Percentiles rank a stretch among this genome's conserved stretches.
Evolutionary conservation across 1,140 invertebrate species (phyloP).

Genomic region (Lepidurus couesii): DNA sequence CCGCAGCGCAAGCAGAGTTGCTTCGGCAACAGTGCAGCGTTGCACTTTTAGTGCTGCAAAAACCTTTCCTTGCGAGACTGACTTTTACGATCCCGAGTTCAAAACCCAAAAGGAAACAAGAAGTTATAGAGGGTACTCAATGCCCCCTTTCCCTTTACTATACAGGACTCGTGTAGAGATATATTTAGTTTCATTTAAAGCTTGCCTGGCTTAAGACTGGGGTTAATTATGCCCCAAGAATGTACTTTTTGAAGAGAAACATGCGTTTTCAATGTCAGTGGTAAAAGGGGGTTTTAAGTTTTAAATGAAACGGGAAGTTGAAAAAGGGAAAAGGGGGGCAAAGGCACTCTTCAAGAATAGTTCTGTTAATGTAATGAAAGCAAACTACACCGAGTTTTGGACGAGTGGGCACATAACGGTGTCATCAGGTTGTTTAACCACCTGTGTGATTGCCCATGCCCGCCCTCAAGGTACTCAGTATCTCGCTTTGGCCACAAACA

Average conservation of each 20-base stretch:
- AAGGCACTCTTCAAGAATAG: background rate
- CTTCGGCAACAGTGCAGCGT: background rate
- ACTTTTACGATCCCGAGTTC: background rate
- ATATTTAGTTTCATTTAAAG: background rate
- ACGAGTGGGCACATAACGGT: background rate
- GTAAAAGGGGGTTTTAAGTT: background rate
- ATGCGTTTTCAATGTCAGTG: background rate
- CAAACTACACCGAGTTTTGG: background rate
- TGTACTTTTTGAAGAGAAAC: constrained; percentile 10
- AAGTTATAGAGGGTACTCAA: background rate
- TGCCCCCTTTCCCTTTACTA: background rate
- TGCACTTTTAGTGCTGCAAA: constrained; percentile 16
- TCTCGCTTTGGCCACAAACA: constrained; percentile 5
- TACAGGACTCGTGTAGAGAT: background rate
- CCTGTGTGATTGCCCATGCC: constrained; percentile 17
- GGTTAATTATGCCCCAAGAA: constrained; percentile 19
- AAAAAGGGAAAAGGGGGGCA: background rate
- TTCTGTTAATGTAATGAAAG: background rate
- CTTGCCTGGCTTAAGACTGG: background rate
- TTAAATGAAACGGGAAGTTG: background rate
- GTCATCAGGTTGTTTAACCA: constrained; percentile 12
- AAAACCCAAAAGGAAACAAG: background rate
- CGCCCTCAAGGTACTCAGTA: constrained; percentile 8
- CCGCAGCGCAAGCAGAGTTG: constrained; percentile 6
- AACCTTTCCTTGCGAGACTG: background rate